Conservation (phyloP, 2,797 vertebrate genomes). For the Neosilurus hyrtlii region DNA sequence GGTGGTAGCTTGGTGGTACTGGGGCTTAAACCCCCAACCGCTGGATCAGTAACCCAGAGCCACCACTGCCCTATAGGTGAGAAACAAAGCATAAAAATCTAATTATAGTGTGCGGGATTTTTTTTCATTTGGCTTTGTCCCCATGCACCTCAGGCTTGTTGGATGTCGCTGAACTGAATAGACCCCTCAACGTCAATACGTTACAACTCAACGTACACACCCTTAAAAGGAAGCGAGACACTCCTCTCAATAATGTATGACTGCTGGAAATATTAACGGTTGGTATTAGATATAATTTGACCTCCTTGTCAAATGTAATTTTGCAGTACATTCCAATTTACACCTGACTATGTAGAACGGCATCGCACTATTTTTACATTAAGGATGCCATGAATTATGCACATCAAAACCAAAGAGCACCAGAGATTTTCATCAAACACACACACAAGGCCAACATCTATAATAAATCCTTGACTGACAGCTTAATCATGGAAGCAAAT, state of each 20-base stretch:
- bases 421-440: conserved; percentile 26
- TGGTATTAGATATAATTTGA: conserved; percentile 58
- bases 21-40: too few species aligned
- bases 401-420: conserved; percentile 43
- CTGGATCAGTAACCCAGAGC: too few species aligned
- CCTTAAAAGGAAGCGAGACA: neutral
- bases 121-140: too few species aligned
- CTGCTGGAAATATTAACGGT: conserved; percentile 28
- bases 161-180: too few species aligned
- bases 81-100: too few species aligned
- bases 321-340: conserved; percentile 57
- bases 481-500: conserved; percentile 7
- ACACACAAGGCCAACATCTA: conserved; percentile 20
- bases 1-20: too few species aligned
- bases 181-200: neutral
- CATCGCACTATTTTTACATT: conserved; percentile 51
- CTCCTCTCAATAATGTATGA: conserved; percentile 35
- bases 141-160: too few species aligned
- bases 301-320: conserved; percentile 47
- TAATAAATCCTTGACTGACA: conserved; percentile 8
- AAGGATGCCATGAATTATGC: conserved; percentile 58
- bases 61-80: too few species aligned
- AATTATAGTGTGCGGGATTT: too few species aligned
- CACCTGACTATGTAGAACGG: conserved; percentile 54
- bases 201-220: neutral